Evolutionary conservation across 1,140 invertebrate species (phyloP), one percentile per base, ranked within the genome.

Genomic region (Drosophila melanica): DNA sequence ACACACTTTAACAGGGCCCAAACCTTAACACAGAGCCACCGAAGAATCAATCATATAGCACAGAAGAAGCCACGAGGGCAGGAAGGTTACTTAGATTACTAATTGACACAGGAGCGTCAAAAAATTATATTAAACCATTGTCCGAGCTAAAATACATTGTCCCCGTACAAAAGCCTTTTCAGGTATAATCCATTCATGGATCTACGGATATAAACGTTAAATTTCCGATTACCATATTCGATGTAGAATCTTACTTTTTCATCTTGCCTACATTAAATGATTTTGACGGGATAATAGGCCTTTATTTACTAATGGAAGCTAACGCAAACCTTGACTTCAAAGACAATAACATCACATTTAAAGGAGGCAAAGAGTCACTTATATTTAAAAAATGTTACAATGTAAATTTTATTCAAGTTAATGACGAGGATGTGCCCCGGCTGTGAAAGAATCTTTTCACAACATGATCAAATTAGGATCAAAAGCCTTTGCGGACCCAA

Each of bases 71-170:
- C n/a, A n/a, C n/a, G n/a, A n/a, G n/a, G n/a, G n/a, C n/a, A n/a
- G 47, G 8, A n/a, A n/a, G 12, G 47, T 12, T 48, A 11, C 8
- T 48, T 16, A 48, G 7, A 12, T 9, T 48, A n/a, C 45, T 48
- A 23, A 48, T 27, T 27, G 45, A 23, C 23, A 27, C 45, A 18
- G 45, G 45, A 12, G 45, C 45, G 8, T 48, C 45, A 2, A 48
- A 48, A 5, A 48, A 27, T 7, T 48, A 48, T 27, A 48, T 48
- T 3, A 48, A 48, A 48, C 45, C 45, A 18, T 27, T 48, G 45
- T 48, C 45, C 20, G 45, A 3, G 23, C 12, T 27, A 48, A 11
- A n/a, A 48, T 23, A 48, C 6, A 11, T 48, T 10, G 23, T 20
- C 12, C 45, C 18, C 2, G 20, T 23, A 12, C 20, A 48, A 48